These are phyloP conservation scores for Vanessa atalanta DNA, from an alignment of 1,140 invertebrate genomes.

Conservation along the genomic window DNA sequence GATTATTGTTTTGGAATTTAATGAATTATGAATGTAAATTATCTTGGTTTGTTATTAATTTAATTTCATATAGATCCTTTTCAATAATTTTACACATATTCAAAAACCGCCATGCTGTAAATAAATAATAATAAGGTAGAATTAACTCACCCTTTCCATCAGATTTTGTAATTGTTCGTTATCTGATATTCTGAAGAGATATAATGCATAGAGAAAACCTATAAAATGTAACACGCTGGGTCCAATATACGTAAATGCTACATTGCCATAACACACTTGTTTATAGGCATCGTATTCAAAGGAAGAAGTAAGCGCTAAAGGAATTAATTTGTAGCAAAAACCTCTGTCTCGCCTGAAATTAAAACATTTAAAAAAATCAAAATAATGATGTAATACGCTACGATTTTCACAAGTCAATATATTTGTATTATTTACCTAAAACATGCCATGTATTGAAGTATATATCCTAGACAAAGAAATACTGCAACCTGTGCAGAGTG, in stretches of 20 bases:
- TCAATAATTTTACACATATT: neutral
- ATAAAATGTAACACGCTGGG: slow-evolving; percentile 89
- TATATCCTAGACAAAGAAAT: slow-evolving; percentile 85
- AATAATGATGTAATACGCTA: too few relatives aligned
- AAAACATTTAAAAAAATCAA: neutral
- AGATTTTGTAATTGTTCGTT: slow-evolving; percentile 93
- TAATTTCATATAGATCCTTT: too few relatives aligned
- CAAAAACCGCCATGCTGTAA: neutral
- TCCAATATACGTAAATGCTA: slow-evolving; percentile 88
- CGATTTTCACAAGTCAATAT: too few relatives aligned
- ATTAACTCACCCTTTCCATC: slow-evolving; percentile 89
- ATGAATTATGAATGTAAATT: too few relatives aligned
- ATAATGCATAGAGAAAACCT: slow-evolving; percentile 89
- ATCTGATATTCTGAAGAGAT: slow-evolving; percentile 90
- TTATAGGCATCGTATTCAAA: slow-evolving; percentile 77
- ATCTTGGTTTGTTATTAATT: too few relatives aligned
- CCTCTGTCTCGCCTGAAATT: slow-evolving; percentile 85
- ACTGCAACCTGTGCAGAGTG: slow-evolving; percentile 86
- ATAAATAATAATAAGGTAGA: too few relatives aligned
- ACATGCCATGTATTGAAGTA: slow-evolving; percentile 88
- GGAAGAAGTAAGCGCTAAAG: slow-evolving; percentile 67
- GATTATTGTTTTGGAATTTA: too few relatives aligned
- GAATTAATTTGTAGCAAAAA: slow-evolving; percentile 83
- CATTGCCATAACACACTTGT: slow-evolving; percentile 85
- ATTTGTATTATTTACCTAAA: slow-evolving; percentile 81